Conservation (phyloP, 1,140 invertebrate species). For the Drosophila virilis region DNA sequence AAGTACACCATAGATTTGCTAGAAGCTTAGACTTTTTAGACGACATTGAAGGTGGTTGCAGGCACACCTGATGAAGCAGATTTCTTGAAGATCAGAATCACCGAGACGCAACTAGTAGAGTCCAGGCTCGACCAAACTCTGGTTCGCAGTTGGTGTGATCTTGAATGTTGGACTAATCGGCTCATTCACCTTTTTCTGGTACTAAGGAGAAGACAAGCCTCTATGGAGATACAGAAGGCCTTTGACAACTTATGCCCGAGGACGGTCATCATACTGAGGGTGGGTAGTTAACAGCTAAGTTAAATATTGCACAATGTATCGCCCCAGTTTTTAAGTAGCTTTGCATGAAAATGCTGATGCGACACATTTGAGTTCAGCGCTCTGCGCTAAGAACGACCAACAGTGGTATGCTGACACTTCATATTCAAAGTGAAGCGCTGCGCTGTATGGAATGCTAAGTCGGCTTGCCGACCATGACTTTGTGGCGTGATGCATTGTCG, state of each 20-base stretch:
- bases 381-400: slow-evolving; percentile 3
- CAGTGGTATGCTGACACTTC: neutral
- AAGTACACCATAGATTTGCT: too few species aligned
- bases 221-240: too few species aligned
- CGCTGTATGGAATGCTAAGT: neutral
- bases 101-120: neutral
- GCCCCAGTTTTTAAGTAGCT: neutral
- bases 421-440: neutral
- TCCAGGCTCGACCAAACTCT: too few species aligned
- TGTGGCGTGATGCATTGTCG: too few species aligned
- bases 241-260: too few species aligned
- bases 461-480: neutral
- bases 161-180: too few species aligned
- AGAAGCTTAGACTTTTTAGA: too few species aligned
- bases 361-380: neutral
- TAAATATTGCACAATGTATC: neutral
- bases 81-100: neutral
- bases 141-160: too few species aligned
- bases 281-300: too few species aligned
- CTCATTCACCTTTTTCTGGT: too few species aligned
- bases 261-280: too few species aligned
- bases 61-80: slow-evolving; percentile 3
- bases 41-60: neutral
- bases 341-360: slow-evolving; percentile 9
- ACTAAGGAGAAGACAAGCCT: too few species aligned